Evolutionary conservation across 2,888 invertebrate species (phyloP).

Genomic region (Scrobipalpa costella): DNA sequence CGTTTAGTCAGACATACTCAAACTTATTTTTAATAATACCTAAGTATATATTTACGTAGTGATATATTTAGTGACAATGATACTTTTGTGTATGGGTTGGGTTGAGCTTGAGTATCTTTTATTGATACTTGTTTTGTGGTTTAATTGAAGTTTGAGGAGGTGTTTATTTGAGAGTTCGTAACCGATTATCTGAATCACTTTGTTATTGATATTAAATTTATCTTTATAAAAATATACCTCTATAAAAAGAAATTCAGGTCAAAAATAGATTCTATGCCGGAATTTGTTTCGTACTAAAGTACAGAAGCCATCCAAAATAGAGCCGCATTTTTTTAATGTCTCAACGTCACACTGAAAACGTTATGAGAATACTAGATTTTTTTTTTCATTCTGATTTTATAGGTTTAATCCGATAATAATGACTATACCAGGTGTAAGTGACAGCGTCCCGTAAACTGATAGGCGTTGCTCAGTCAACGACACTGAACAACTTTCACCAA

Average conservation of each 20-base stretch:
- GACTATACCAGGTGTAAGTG: no score
- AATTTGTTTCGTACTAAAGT: not conserved
- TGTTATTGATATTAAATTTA: not conserved
- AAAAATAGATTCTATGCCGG: no score
- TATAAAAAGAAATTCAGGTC: no score
- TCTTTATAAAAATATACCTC: not conserved
- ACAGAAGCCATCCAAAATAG: not conserved
- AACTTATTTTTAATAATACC: not conserved
- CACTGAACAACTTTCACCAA: no score
- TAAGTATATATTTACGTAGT: no score
- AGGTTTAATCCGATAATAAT: no score
- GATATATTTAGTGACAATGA: not conserved
- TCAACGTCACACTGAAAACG: no score
- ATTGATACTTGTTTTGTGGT: slow-evolving; percentile 27
- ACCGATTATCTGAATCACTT: not conserved
- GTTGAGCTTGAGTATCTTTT: slow-evolving; percentile 34
- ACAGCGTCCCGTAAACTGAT: no score
- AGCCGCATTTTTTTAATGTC: not conserved
- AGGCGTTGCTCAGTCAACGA: no score
- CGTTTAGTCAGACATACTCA: no score
- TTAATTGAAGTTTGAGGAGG: not conserved
- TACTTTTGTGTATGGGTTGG: slow-evolving; percentile 25
- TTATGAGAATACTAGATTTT: not conserved
- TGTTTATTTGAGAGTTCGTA: not conserved
- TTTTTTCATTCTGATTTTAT: no score